Evolutionary conservation across 1,140 invertebrate genomes (phyloP), one percentile per base, ranked within the genome.

Genomic region (Hormaphis cornu): DNA sequence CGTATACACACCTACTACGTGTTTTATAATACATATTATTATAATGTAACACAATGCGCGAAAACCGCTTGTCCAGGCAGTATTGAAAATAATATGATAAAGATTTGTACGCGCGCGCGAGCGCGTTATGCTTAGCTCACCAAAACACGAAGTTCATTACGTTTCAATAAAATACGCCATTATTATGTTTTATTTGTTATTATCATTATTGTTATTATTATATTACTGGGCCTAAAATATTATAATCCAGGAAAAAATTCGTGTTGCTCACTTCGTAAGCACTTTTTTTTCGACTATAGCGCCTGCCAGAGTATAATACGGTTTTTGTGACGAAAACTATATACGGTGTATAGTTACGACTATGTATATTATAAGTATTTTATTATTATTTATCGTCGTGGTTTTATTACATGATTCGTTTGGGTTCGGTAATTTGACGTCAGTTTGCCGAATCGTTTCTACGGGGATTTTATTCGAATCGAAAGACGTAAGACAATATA

Each of bases 171-270:
- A n/a, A n/a, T n/a, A n/a, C n/a, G n/a, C n/a, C 22, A 12, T n/a
- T 26, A 50, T 50, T 66, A 66, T 66, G 61, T 46, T 66, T 66
- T 66, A 66, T 66, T 66, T 66, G 50, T 66, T 54, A 50, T 54
- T 66, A 66, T 66, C n/a, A n/a, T n/a, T n/a, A n/a, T n/a, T n/a
- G n/a, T n/a, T n/a, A n/a, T n/a, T n/a, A n/a, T n/a, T n/a, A n/a
- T n/a, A n/a, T n/a, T n/a, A n/a, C n/a, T 66, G 50, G 61, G 44
- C 61, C 61, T 66, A 66, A n/a, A n/a, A 24, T 66, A 50, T 48
- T 48, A 35, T 50, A 66, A 48, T 66, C 28, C 42, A 66, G n/a
- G 44, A 48, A 48, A 66, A 66, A 48, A 66, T 30, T 50, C n/a
- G 26, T 14, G 22, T n/a, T 22, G 28, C 42, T 22, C 44, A 26